A percentile compares a stretch with the other conserved stretches of the same genome.
These are phyloP conservation scores for Sciurus carolinensis DNA, from an alignment of 2,797 vertebrate genomes.

Conservation along the genomic window DNA sequence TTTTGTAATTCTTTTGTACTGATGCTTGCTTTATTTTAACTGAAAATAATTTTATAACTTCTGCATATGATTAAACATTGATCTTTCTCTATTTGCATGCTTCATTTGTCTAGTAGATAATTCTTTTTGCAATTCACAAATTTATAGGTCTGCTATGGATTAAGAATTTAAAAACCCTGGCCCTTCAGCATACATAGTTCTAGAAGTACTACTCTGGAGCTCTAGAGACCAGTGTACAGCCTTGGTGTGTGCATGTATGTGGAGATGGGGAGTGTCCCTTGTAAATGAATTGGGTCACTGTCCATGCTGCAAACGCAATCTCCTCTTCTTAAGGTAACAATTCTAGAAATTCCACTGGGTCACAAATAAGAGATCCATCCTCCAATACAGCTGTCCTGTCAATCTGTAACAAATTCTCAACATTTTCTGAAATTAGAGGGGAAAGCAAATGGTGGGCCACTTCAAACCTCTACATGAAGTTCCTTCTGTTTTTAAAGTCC, in stretches of 20 bases:
- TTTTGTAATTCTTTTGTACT: background rate
- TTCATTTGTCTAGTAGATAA: constrained; percentile 18
- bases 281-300: background rate
- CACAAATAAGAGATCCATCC: background rate
- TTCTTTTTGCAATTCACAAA: background rate
- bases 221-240: background rate
- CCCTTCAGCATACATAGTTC: background rate
- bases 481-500: background rate
- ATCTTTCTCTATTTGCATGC: background rate
- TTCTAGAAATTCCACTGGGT: constrained; percentile 16
- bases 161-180: background rate
- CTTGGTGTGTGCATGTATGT: background rate
- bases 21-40: background rate
- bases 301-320: background rate
- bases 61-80: constrained; percentile 9
- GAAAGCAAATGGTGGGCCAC: background rate
- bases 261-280: background rate
- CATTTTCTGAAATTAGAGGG: constrained; percentile 26
- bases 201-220: background rate
- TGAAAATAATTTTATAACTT: constrained; percentile 3
- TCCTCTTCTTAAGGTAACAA: background rate
- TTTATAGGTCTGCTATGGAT: background rate
- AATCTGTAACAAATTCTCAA: constrained; percentile 30
- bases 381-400: background rate
- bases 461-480: constrained; percentile 23